Base-by-base conservation (phyloP, 1,140 invertebrate species). In the Philotrypesis tridentata region DNA sequence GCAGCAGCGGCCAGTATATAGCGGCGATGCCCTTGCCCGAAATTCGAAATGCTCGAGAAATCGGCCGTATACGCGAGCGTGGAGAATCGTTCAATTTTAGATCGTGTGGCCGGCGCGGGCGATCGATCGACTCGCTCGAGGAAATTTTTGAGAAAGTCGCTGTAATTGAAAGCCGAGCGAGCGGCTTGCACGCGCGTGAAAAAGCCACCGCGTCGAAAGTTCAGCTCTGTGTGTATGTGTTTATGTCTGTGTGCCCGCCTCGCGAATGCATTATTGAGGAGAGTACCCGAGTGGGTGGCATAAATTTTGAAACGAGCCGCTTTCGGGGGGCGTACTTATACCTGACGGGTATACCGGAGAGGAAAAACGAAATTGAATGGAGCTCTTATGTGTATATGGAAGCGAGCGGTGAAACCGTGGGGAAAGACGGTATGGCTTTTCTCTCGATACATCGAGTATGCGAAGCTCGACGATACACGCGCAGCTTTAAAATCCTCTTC, bases 81-180 rank as follows among this genome's bases (percentile, higher is more conserved):
- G 33, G 9, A 2, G 43, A 71, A 80, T 80, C 70, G 70, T 72
- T 80, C 73, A 63, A 80, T 80, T 80, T 73, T 63, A 80, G 55
- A 80, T 72, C 61, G 61, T 11, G 61, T 21, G 9, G 25, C 7
- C 7, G 17, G 23, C 60, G 17, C 55, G 0, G 6, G 60, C 23
- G 61, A 29, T 29, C 55, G 70, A 79, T 79, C 48, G 77, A 61
- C 71, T 79, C 68, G 67, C 77, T 72, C 68, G 77, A 70, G 68
- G 29, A 17, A 60, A 31, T 61, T 70, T n/a, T 79, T 43, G 23
- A 77, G 74, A 40, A 67, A 67, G 61, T 55, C n/a, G 12, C 5
- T 55, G 17, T n/a, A n/a, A n/a, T n/a, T n/a, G 21, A 55, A 55
- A n/a, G 48, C 21, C 23, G 25, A 27, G 25, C 2, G 55, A 63